Conservation (phyloP, 2,113 vertebrate genomes). For the Platycercus adscitus region DNA sequence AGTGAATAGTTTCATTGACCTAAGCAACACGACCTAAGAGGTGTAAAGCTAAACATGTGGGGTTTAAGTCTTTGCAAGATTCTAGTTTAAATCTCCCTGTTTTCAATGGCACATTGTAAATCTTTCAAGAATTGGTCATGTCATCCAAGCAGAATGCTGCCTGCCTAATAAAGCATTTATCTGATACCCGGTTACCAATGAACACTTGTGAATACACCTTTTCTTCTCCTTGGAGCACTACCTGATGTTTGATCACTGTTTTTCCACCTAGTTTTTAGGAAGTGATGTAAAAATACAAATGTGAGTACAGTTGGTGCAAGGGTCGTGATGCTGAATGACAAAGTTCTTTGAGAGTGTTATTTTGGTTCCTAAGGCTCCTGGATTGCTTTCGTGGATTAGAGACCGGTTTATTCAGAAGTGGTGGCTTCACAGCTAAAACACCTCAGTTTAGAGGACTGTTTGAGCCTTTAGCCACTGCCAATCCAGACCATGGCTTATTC, state of each 20-base stretch:
- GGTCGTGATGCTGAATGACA: neutral
- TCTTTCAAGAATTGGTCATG: neutral
- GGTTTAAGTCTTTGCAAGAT: neutral
- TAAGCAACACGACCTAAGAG: neutral
- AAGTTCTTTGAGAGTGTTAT: neutral
- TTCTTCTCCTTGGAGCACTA: neutral
- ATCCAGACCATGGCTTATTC: neutral
- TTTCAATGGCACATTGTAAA: conserved; percentile 7
- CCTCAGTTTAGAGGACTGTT: neutral
- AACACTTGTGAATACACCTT: neutral
- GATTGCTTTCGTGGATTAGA: neutral
- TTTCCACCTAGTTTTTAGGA: neutral
- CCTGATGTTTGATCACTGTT: neutral
- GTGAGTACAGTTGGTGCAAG: neutral
- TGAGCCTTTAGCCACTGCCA: neutral
- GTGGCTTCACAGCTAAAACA: neutral
- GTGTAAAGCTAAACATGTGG: neutral
- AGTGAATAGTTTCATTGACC: conserved; percentile 17
- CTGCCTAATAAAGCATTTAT: neutral
- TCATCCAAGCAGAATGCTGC: neutral
- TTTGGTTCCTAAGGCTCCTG: neutral
- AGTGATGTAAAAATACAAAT: neutral
- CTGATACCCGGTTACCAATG: neutral
- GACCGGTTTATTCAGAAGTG: neutral
- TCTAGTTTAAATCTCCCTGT: neutral